Percentiles rank a stretch among this genome's conserved stretches.
Evolutionary conservation across 2,888 invertebrate genomes (phyloP).

Genomic region (Meghimatium bilineatum): DNA sequence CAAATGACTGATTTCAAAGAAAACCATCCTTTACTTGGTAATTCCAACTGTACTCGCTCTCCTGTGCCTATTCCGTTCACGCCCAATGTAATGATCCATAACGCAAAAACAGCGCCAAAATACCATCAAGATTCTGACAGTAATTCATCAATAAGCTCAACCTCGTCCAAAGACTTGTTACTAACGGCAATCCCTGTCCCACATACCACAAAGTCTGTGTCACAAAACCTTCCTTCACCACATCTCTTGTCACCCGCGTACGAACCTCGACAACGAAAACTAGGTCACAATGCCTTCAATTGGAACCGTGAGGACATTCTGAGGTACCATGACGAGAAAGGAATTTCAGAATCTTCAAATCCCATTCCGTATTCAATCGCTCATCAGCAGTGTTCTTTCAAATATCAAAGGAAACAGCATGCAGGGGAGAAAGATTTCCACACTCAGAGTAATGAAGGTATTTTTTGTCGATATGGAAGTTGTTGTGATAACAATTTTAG

Average conservation of each 20-base stretch:
- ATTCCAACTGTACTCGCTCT: conserved; percentile 24
- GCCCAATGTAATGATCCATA: conserved; percentile 56
- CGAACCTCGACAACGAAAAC: background rate
- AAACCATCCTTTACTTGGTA: background rate
- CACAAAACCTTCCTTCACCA: background rate
- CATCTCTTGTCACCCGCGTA: conserved; percentile 18
- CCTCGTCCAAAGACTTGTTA: conserved; percentile 52
- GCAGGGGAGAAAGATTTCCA: background rate
- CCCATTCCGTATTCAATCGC: background rate
- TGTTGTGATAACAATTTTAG: background rate
- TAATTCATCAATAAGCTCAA: conserved; percentile 52
- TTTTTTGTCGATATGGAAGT: conserved; percentile 22
- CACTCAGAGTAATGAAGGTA: background rate
- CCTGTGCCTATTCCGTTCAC: conserved; percentile 57
- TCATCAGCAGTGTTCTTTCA: conserved; percentile 39
- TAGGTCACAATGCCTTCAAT: conserved; percentile 1
- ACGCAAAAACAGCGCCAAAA: conserved; percentile 36
- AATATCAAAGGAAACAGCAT: background rate
- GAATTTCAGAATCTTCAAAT: background rate
- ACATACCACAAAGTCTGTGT: background rate
- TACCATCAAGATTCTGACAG: conserved; percentile 42
- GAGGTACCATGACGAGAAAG: background rate
- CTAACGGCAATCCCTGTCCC: conserved; percentile 12
- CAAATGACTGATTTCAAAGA: conserved; percentile 36
- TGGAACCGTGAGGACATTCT: conserved; percentile 38